Percentiles rank a stretch among this genome's conserved stretches.
Conservation (phyloP, 2,888 invertebrate genomes). For the Andrena camellia region DNA sequence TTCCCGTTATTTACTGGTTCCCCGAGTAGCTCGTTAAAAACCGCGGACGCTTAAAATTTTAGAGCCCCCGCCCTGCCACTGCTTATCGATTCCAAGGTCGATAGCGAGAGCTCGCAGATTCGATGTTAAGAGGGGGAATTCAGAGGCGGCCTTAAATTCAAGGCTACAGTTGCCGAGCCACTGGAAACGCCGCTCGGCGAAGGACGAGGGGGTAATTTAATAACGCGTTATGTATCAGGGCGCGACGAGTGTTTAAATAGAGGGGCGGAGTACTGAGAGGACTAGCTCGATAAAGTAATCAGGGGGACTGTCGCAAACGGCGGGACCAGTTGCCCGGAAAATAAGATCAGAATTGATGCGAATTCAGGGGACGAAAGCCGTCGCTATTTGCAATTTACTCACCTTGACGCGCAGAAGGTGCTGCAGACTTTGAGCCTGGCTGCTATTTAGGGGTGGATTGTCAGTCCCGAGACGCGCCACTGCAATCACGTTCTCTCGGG, state of each 20-base stretch:
- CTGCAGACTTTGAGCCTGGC: conserved; percentile 87
- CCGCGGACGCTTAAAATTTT: too few species aligned
- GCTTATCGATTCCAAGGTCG: too few species aligned
- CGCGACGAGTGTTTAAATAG: conserved; percentile 35
- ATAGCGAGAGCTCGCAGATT: too few species aligned
- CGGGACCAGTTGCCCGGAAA: conserved; percentile 27
- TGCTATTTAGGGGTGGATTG: conserved; percentile 84
- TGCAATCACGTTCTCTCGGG: conserved; percentile 95
- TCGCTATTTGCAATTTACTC: conserved; percentile 73
- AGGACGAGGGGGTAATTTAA: conserved; percentile 22
- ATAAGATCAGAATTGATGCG: conserved; percentile 62
- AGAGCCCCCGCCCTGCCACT: too few species aligned
- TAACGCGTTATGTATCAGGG: conserved; percentile 29
- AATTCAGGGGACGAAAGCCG: conserved; percentile 33
- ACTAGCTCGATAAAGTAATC: neutral
- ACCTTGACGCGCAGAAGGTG: conserved; percentile 85
- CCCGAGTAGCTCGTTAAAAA: too few species aligned
- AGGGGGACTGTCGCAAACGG: neutral
- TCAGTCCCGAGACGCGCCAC: conserved; percentile 91
- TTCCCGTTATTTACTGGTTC: too few species aligned
- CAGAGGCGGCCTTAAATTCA: too few species aligned
- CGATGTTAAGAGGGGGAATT: too few species aligned
- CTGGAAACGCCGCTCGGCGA: neutral
- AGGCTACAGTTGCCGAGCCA: too few species aligned
- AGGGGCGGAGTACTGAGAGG: neutral